Percentiles rank a stretch among this genome's conserved stretches.
These are phyloP conservation scores for Delichon dasypus DNA, from an alignment of 2,797 vertebrate species.

Conservation along the genomic window DNA sequence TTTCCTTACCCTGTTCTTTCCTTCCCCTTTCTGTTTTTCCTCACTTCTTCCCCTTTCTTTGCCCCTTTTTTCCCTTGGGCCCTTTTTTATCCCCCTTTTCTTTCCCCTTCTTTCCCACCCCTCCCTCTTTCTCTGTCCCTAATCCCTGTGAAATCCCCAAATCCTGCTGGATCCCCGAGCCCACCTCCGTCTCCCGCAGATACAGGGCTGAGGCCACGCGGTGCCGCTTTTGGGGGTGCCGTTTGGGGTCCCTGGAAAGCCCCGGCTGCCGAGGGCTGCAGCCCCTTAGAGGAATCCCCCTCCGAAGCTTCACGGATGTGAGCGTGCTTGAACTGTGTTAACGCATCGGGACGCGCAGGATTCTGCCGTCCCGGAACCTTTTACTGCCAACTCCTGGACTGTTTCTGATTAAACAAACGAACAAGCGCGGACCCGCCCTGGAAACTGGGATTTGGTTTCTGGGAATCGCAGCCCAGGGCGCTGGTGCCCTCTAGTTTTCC, in stretches of 20 bases:
- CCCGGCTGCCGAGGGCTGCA: no score
- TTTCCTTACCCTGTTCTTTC: neutral
- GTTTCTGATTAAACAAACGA: neutral
- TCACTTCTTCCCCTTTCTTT: neutral
- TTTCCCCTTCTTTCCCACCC: neutral
- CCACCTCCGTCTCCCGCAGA: accelerated
- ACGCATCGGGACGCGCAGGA: accelerated
- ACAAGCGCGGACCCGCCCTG: neutral
- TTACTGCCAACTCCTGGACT: neutral
- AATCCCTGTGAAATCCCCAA: neutral
- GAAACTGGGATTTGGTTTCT: neutral
- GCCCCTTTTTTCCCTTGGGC: neutral
- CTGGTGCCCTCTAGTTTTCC: constrained; percentile 26
- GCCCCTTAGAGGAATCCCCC: neutral
- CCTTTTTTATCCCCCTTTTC: neutral
- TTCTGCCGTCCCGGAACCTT: accelerated
- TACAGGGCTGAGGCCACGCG: accelerated
- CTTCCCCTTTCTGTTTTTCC: neutral
- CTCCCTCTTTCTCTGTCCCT: neutral
- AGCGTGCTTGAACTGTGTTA: neutral
- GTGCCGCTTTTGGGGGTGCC: neutral
- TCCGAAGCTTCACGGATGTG: accelerated
- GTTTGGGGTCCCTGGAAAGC: neutral
- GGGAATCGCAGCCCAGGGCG: neutral
- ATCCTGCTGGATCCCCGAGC: neutral